Base-by-base conservation (phyloP, 2,888 invertebrate species). In the Nymphalis urticae region DNA sequence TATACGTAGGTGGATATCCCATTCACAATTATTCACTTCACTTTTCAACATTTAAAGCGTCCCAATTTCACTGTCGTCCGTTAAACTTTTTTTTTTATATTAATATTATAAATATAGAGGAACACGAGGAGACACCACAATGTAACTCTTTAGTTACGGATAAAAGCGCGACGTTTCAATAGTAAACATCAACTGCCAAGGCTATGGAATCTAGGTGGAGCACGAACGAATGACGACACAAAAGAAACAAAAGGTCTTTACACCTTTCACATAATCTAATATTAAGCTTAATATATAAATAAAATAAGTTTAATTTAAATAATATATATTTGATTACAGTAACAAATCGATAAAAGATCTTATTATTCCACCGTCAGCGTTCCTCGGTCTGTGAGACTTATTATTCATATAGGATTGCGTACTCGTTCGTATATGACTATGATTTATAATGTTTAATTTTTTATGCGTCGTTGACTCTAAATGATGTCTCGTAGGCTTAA, bases 271-370 rank as follows among this genome's bases (percentile, higher is more conserved):
- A 66, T 65, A 54, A 64, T 64, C 19, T 61, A 67, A 50, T 65
- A n/a, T 58, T 21, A 17, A 19, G 6, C 36, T 42, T 62, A 64
- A 66, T 61, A n/a, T 54, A 36, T 24, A 48, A 62, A 62, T 51
- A 27, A 72, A 73, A 63, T 50, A 24, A 59, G 47, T 24, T 56
- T 53, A 48, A 32, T 21, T 66, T 71, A 65, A 16, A 50, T 58
- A 36, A 54, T 32, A 19, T 64, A 66, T 68, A 73, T 83, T 62
- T 87, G 85, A 85, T 86, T 89, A 81, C 72, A 88, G 85, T 62
- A 92, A 80, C 69, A 92, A 82, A 79, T 90, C 89, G 53, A 90
- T 74, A 73, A 92, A 92, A 1, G 92, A 91, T 68, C 88, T 86
- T 36, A 92, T 62, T 70, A 92, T 78, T 62, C 82, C 81, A 62